Conservation (phyloP, 2,888 invertebrate species). For the Oligia strigilis region DNA sequence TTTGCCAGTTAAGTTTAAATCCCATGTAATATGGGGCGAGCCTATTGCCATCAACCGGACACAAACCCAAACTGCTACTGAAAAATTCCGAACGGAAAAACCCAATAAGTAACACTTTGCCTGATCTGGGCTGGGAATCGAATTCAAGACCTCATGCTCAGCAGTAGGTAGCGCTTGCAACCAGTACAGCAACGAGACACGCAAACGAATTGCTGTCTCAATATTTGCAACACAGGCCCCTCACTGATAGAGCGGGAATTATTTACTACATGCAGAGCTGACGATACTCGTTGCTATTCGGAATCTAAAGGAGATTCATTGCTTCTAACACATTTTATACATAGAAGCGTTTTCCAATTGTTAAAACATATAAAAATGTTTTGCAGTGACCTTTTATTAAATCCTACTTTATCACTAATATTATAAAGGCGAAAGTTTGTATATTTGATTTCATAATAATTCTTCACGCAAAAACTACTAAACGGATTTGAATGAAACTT, state of each 20-base stretch:
- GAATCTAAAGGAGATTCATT: conserved; percentile 33
- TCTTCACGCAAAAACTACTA: too few species aligned
- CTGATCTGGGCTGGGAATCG: background rate
- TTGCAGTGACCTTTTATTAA: too few species aligned
- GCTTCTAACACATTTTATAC: background rate
- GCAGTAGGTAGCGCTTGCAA: background rate
- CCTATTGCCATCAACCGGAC: background rate
- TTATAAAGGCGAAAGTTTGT: too few species aligned
- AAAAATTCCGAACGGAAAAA: background rate
- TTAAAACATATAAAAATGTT: background rate
- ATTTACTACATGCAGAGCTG: conserved; percentile 15
- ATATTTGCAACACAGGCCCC: background rate
- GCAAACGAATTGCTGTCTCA: background rate
- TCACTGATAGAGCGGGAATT: background rate
- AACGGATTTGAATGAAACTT: too few species aligned
- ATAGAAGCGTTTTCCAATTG: background rate
- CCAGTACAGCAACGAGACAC: background rate
- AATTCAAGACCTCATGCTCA: background rate
- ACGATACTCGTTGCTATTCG: conserved; percentile 52
- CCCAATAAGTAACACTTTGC: background rate
- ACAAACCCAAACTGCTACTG: background rate
- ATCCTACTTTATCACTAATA: too few species aligned
- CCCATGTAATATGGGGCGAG: too few species aligned
- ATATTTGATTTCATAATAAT: too few species aligned
- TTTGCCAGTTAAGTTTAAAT: background rate